Evolutionary conservation across 1,140 invertebrate genomes (phyloP).

Genomic region (Mizuhopecten yessoensis): DNA sequence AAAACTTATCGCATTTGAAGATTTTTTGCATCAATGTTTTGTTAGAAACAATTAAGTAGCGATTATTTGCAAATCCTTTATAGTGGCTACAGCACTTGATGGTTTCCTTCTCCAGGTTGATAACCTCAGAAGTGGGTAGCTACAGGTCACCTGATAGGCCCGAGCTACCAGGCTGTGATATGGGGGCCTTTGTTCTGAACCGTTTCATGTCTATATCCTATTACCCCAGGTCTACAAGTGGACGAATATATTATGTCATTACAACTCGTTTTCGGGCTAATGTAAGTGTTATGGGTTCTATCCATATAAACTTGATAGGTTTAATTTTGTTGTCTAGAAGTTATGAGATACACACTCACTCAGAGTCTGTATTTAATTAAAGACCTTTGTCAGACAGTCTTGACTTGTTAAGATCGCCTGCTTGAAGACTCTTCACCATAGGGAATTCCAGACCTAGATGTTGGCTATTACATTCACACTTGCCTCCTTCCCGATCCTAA

Average conservation of each 20-base stretch:
- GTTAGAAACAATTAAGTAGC: not conserved
- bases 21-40: not conserved
- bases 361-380: not conserved
- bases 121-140: not conserved
- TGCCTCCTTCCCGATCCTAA: too few relatives aligned
- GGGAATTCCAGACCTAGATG: too few relatives aligned
- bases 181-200: not conserved
- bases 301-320: not conserved
- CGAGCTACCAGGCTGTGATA: not conserved
- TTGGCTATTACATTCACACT: not conserved
- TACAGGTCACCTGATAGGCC: too few relatives aligned
- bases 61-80: not conserved
- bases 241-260: conserved; percentile 9
- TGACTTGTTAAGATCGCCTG: too few relatives aligned
- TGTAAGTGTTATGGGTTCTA: not conserved
- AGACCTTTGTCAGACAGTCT: not conserved
- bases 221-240: not conserved
- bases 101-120: not conserved
- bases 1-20: not conserved
- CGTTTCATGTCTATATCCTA: not conserved
- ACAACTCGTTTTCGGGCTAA: not conserved
- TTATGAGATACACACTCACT: not conserved
- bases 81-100: not conserved
- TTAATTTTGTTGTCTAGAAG: conserved; percentile 6
- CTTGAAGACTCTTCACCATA: not conserved